Evolutionary conservation across 2,797 vertebrate genomes (phyloP), one percentile per base, ranked within the genome.

Genomic region (Psittacula echo): DNA sequence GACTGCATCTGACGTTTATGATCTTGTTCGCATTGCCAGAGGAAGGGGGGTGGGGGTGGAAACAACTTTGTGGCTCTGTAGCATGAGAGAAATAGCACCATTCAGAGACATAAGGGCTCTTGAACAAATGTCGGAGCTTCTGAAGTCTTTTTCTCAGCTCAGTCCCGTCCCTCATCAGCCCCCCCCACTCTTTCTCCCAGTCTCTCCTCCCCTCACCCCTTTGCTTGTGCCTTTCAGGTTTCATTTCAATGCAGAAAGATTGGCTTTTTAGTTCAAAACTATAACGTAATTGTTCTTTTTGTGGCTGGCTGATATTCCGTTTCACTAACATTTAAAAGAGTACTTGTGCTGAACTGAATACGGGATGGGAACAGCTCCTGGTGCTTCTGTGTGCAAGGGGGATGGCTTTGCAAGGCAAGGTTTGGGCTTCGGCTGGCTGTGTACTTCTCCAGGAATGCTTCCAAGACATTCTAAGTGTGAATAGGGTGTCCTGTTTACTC

Each of bases 381-480:
- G 72, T 9, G 45, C 65, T 88, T 97, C 95, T 93, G 94, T 85
- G 84, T 67, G 48, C 7, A 5, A 51, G 2, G 3, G 42, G 75
- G 70, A 78, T 75, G 65, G 81, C 45, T 90, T 72, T 85, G 92
- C 32, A 0, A 97, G 61, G 11, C 21, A 1, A 87, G 14, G 50
- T 34, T 95, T 62, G 56, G 60, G 84, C 75, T 89, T 94, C 5
- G 0, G n/a, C 62, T 95, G 92, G 88, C 70, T 50, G 56, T 58
- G 47, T 77, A 44, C 85, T 94, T 87, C 93, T 90, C 80, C 72
- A 85, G 94, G 86, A 97, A 97, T 13, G 67, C 66, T 96, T 97
- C 97, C 96, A 97, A 95, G 87, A 96, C 95, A 96, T 96, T 97
- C 91, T 89, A 54, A 85, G 85, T 95, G 97, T 95, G 79, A 97